A percentile compares a stretch with the other conserved stretches of the same genome.
These are phyloP conservation scores for Malurus splendens DNA, from an alignment of 2,797 vertebrate genomes.

Conservation along the genomic window DNA sequence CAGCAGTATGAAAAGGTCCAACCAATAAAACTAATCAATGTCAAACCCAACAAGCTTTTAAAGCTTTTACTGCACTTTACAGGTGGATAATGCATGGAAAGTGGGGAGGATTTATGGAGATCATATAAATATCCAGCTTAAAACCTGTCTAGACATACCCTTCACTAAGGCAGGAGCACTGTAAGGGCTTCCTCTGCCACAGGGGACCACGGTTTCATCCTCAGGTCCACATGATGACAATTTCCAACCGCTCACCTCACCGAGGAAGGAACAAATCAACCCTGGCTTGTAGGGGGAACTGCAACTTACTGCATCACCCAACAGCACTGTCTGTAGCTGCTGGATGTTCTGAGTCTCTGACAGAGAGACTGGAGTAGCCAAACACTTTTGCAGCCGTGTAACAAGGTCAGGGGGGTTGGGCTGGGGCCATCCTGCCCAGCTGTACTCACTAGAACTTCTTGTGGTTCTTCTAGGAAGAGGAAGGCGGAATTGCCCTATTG, in stretches of 20 bases:
- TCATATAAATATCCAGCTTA: neutral
- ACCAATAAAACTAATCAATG: neutral
- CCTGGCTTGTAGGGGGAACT: neutral
- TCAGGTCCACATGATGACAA: neutral
- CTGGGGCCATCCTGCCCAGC: neutral
- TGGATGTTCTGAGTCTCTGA: neutral
- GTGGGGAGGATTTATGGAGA: neutral
- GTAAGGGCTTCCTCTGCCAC: neutral
- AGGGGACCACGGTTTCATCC: neutral
- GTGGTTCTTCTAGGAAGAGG: neutral
- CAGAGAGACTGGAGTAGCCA: neutral
- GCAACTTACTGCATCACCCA: neutral
- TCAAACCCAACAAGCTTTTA: neutral
- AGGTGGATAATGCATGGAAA: neutral
- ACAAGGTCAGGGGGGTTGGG: neutral
- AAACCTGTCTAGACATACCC: neutral
- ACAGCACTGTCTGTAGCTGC: neutral
- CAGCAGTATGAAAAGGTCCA: neutral
- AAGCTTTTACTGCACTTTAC: neutral
- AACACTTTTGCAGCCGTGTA: neutral
- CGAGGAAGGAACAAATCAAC: neutral
- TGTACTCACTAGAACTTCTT: neutral
- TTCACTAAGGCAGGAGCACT: neutral
- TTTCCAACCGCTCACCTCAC: neutral
- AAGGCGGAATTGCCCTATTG: neutral